Percentiles rank a stretch among this genome's conserved stretches.
Conservation (phyloP, 2,888 invertebrate genomes). For the Drosophila merina region DNA sequence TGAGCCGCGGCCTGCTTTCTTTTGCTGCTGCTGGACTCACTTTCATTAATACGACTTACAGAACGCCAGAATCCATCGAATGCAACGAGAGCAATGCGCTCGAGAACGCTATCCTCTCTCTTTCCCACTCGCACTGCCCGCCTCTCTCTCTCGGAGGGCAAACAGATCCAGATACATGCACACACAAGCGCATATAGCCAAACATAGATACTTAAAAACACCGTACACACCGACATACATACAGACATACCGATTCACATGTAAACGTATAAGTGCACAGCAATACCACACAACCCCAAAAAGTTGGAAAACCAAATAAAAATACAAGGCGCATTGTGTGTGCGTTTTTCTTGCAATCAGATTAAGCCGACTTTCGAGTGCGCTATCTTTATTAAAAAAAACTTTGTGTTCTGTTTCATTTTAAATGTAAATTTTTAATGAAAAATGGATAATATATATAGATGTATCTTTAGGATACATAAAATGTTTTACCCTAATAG, state of each 20-base stretch:
- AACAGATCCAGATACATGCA: slow-evolving; percentile 56
- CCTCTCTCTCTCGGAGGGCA: slow-evolving; percentile 20
- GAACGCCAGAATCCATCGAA: slow-evolving; percentile 61
- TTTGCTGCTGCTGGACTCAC: slow-evolving; percentile 76
- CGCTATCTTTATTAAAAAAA: slow-evolving; percentile 14
- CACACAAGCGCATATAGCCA: slow-evolving; percentile 35
- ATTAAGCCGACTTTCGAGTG: slow-evolving; percentile 38
- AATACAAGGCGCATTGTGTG: slow-evolving; percentile 70
- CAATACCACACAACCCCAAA: slow-evolving; percentile 74
- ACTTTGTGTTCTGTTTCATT: neutral
- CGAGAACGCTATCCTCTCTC: slow-evolving; percentile 42
- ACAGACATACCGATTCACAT: slow-evolving; percentile 22
- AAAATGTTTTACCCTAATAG: too few species aligned
- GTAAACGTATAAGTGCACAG: slow-evolving; percentile 51
- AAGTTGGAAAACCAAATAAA: slow-evolving; percentile 78
- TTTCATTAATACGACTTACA: slow-evolving; percentile 69
- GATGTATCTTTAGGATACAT: too few species aligned
- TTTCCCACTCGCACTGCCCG: slow-evolving; percentile 45
- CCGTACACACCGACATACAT: slow-evolving; percentile 37
- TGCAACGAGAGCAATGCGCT: slow-evolving; percentile 65
- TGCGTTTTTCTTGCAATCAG: slow-evolving; percentile 42
- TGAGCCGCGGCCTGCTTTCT: slow-evolving; percentile 64
- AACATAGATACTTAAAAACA: slow-evolving; percentile 34
- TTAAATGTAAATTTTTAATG: neutral
- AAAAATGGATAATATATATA: too few species aligned